Percentiles rank a stretch among this genome's conserved stretches.
Evolutionary conservation across 2,113 vertebrate species (phyloP).

Genomic region (Lanius ludovicianus): DNA sequence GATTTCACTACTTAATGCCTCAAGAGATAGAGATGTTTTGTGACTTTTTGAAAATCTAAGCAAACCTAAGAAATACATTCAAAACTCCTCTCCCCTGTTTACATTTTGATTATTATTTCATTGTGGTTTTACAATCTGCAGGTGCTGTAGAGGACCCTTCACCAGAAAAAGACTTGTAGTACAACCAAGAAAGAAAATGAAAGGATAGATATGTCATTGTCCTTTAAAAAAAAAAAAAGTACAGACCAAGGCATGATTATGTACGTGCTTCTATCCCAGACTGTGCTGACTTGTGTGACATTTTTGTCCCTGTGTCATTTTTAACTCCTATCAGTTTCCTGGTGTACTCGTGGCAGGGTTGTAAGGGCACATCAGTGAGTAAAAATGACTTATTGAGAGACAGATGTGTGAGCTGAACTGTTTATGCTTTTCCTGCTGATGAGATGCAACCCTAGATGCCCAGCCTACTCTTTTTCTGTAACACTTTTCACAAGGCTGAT

Average conservation of each 20-base stretch:
- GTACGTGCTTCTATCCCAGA: neutral
- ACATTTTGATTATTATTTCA: neutral
- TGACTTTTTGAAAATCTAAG: neutral
- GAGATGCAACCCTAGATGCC: neutral
- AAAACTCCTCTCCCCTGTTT: neutral
- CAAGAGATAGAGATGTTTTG: neutral
- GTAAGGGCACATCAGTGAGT: rapidly evolving
- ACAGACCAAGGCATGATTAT: neutral
- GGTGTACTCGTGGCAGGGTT: rapidly evolving
- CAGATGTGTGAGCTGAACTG: neutral
- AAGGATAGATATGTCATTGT: neutral
- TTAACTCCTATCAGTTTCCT: neutral
- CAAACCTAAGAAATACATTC: neutral
- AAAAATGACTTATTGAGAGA: neutral
- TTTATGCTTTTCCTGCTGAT: neutral
- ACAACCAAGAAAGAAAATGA: neutral
- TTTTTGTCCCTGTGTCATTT: neutral
- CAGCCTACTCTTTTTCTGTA: neutral
- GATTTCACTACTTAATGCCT: neutral
- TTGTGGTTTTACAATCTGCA: neutral
- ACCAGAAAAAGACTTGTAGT: neutral
- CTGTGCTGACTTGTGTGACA: neutral
- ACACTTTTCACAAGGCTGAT: neutral
- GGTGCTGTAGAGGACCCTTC: neutral
- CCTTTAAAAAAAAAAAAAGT: neutral